A percentile compares a stretch with the other conserved stretches of the same genome.
These are phyloP conservation scores for Anthophora plumipes DNA, from an alignment of 2,888 invertebrate genomes.

Conservation along the genomic window DNA sequence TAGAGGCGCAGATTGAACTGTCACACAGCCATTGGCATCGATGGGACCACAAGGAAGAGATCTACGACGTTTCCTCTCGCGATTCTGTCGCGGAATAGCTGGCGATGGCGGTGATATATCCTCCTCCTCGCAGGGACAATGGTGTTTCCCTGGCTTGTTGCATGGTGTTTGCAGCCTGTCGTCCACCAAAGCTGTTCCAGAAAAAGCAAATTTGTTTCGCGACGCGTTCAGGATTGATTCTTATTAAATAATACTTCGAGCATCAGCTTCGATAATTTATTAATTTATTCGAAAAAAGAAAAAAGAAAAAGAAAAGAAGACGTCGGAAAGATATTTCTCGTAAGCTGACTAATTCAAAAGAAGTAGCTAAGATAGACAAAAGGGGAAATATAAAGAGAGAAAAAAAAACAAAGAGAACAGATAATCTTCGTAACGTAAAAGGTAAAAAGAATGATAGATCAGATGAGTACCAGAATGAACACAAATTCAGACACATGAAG, in stretches of 20 bases:
- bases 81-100: conserved; percentile 78
- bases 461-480: not conserved
- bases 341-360: not conserved
- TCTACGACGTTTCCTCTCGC: conserved; percentile 81
- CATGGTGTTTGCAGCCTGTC: conserved; percentile 90
- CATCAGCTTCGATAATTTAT: conserved; percentile 25
- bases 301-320: not conserved
- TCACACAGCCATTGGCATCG: conserved; percentile 79
- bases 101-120: conserved; percentile 85
- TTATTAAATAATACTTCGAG: conserved; percentile 16
- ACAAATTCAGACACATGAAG: conserved; percentile 7
- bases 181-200: conserved; percentile 85
- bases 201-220: conserved; percentile 8
- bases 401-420: not conserved
- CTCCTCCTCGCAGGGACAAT: conserved; percentile 91
- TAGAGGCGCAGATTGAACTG: conserved; percentile 66
- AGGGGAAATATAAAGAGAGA: not conserved
- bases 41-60: conserved; percentile 81
- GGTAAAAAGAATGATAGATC: not conserved
- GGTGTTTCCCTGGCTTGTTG: conserved; percentile 91
- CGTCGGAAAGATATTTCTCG: not conserved
- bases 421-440: not conserved
- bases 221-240: not conserved
- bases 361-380: not conserved
- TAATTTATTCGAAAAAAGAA: not conserved